Evolutionary conservation across 2,113 vertebrate species (phyloP), one percentile per base, ranked within the genome.

Genomic region (Melanostigma gelatinosum): DNA sequence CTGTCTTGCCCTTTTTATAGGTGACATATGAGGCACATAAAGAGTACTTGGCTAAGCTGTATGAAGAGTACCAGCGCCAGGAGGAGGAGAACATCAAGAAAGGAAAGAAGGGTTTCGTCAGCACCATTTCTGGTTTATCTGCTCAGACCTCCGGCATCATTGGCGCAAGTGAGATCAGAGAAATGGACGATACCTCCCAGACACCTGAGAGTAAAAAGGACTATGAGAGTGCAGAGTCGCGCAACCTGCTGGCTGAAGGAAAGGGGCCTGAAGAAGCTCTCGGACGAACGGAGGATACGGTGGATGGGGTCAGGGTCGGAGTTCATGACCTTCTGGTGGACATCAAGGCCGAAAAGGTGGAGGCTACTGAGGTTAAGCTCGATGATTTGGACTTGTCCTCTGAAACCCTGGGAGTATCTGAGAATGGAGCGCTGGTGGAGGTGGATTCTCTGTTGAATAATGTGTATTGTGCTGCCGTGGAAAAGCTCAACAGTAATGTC

Each of bases 11-110:
- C 27, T 42, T 84, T 72, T 75, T 29, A 36, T 52, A 99, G 98
- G 98, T 99, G 71, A 99, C 98, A 0, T 99, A 98, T 27, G 98
- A 99, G 87, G 98, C 98, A 20, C 98, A 99, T 83, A 99, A 98
- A 84, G 98, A 99, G 87, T 99, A 99, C 87, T 88, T 99, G 67
- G 98, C 97, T 72, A 98, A 97, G 93, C 98, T 99, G 97, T 99
- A 99, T 50, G 98, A 99, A 87, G 98, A 99, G 42, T 99, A 99
- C 90, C 98, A 99, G 89, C 95, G 97, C 8, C 98, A 98, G 89
- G 98, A 99, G 66, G 98, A 99, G 70, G 97, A 98, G 83, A 99
- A 99, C 77, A 99, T 99, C 58, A 99, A 98, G 88, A 99, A 98
- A 87, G 97, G 97, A 0, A 99, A 97, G 89, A 98, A 98, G 63